Conservation (phyloP, 2,797 vertebrate genomes). For the Sphenopsis melanotis region DNA sequence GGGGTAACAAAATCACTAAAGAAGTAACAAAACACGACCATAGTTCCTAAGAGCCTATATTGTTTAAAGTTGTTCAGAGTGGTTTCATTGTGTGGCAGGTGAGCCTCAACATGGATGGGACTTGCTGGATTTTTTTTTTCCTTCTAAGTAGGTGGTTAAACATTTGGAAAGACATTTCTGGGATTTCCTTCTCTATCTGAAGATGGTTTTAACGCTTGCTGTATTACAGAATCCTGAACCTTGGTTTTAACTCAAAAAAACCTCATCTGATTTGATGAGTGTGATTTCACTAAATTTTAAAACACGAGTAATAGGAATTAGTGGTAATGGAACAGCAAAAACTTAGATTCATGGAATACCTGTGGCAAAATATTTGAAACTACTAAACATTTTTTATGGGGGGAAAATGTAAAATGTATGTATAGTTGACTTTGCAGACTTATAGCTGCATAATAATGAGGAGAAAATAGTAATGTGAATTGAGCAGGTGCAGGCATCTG, state of each 20-base stretch:
- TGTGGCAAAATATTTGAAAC: neutral
- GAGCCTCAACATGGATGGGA: neutral
- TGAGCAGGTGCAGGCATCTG: neutral
- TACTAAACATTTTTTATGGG: neutral
- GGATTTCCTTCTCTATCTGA: neutral
- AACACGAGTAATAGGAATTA: neutral
- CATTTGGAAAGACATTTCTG: neutral
- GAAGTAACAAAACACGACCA: neutral
- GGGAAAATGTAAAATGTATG: neutral
- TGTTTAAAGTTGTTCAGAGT: neutral
- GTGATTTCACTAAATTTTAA: neutral
- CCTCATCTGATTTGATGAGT: neutral
- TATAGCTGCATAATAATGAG: neutral
- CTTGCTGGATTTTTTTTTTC: neutral
- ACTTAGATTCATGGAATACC: neutral
- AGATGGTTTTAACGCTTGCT: neutral
- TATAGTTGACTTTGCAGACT: neutral
- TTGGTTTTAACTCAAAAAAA: neutral
- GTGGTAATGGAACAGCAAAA: neutral
- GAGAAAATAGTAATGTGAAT: neutral
- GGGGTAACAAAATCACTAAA: neutral
- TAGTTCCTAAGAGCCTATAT: neutral
- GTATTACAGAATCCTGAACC: neutral
- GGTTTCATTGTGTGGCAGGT: neutral
- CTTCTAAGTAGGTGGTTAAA: neutral